Evolutionary conservation across 2,888 invertebrate genomes (phyloP).

Genomic region (Drosophila paramelanica): DNA sequence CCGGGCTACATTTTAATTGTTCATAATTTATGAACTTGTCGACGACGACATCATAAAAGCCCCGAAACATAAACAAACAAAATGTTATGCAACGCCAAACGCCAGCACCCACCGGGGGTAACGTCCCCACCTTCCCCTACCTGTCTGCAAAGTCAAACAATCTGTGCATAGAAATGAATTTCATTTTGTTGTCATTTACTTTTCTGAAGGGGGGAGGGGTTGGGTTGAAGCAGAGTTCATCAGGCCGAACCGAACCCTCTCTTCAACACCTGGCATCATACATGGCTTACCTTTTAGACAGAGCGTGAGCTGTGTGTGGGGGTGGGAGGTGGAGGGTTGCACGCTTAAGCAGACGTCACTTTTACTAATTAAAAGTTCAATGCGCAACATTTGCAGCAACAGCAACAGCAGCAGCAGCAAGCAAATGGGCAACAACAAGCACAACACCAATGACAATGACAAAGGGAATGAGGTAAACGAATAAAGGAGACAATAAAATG

Average conservation of each 20-base stretch:
- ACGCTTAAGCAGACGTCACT: slow-evolving; percentile 60
- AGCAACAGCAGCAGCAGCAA: slow-evolving; percentile 30
- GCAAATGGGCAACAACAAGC: slow-evolving; percentile 43
- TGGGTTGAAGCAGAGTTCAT: not conserved
- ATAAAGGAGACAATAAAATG: slow-evolving; percentile 37
- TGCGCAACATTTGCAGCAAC: slow-evolving; percentile 69
- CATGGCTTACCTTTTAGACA: slow-evolving; percentile 27
- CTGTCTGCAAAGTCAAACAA: slow-evolving; percentile 43
- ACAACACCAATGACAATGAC: slow-evolving; percentile 50
- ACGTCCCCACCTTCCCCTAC: too few species aligned
- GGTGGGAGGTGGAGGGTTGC: slow-evolving; percentile 7
- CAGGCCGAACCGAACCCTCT: slow-evolving; percentile 6
- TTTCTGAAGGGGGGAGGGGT: not conserved
- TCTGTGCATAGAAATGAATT: slow-evolving; percentile 62
- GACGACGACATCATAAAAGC: slow-evolving; percentile 49
- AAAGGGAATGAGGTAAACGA: slow-evolving; percentile 48
- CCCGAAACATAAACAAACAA: slow-evolving; percentile 56
- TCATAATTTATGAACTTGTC: slow-evolving; percentile 64
- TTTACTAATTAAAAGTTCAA: slow-evolving; percentile 76
- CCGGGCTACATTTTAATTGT: slow-evolving; percentile 53
- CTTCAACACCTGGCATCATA: slow-evolving; percentile 43
- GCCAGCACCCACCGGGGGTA: not conserved
- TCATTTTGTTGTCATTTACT: slow-evolving; percentile 56
- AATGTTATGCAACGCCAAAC: slow-evolving; percentile 57
- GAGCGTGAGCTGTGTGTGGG: too few species aligned